These are phyloP conservation scores for Drosophila teissieri DNA, from an alignment of 1,140 invertebrate species.

Conservation along the genomic window DNA sequence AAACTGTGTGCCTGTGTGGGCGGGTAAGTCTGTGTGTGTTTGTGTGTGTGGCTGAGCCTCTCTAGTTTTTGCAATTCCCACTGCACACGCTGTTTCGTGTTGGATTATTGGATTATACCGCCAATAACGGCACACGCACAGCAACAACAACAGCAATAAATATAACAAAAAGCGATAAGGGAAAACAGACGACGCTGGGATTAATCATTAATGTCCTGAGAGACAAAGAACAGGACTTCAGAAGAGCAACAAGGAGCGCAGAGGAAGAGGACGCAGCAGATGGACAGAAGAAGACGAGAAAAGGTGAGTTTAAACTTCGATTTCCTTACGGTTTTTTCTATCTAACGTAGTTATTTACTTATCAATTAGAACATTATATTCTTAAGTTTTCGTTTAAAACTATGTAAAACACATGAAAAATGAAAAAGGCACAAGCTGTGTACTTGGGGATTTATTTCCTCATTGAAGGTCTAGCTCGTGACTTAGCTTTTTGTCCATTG, in stretches of 20 bases:
- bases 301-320: constrained; percentile 10
- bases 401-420: too few relatives aligned
- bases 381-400: too few relatives aligned
- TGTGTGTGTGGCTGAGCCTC: constrained; percentile 50
- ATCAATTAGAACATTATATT: too few relatives aligned
- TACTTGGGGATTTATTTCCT: too few relatives aligned
- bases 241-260: not conserved
- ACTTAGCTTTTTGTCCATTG: too few relatives aligned
- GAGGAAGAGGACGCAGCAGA: not conserved
- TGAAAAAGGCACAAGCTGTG: too few relatives aligned
- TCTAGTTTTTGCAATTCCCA: constrained; percentile 76
- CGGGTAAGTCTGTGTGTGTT: constrained; percentile 16
- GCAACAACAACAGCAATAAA: constrained; percentile 15
- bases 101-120: constrained; percentile 82
- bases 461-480: too few relatives aligned
- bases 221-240: constrained; percentile 25
- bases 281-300: not conserved
- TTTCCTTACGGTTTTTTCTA: not conserved
- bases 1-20: constrained; percentile 45
- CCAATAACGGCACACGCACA: constrained; percentile 65
- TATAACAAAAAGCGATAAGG: constrained; percentile 35
- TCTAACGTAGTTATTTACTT: too few relatives aligned
- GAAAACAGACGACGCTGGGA: constrained; percentile 43
- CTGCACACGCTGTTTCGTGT: constrained; percentile 78
- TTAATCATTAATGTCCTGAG: constrained; percentile 46